Evolutionary conservation across 2,888 invertebrate species (phyloP), one percentile per base, ranked within the genome.

Genomic region (Rhorus exstirpatorius): DNA sequence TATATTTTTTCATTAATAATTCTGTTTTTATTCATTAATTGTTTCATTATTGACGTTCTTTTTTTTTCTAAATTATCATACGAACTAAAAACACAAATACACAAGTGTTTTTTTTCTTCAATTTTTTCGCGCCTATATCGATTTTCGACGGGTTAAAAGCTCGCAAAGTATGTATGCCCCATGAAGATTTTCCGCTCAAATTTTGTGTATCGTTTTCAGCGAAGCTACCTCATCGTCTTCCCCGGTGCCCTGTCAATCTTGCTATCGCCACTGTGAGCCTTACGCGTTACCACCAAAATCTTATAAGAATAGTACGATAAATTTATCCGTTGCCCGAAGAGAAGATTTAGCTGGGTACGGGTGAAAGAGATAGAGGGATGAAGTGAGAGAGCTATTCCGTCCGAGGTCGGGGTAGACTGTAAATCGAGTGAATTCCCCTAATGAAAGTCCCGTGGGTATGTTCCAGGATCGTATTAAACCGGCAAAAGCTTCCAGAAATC

Each of bases 341-440:
- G 53, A 61, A 80, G 77, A 53, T 75, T 51, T 65, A 51, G 68
- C 41, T 14, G 53, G 35, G 14, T 19, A 17, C 46, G 71, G 72
- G n/a, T 61, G 80, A 49, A 49, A 67, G 49, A 55, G 70, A 63
- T 65, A 77, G 86, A 81, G 85, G 83, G 86, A 78, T 49, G 86
- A 87, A 82, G 82, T 35, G 78, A 82, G 75, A 80, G 70, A 84
- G 87, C 80, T 55, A 86, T 88, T 87, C 87, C 87, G 84, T 61
- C 79, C 70, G 80, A 81, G 85, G 84, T 81, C 74, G 79, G 83
- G 84, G 76, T 51, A 19, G 60, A 88, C 89, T 90, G 91, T 91
- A 91, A 91, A 91, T 91, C 91, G 89, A 90, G 91, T 91, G 91
- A 91, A 91, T 91, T 91, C 90, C 87, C 90, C 90, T 91, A 91